Evolutionary conservation across 2,797 vertebrate genomes (phyloP).

Genomic region (Mycteria americana): DNA sequence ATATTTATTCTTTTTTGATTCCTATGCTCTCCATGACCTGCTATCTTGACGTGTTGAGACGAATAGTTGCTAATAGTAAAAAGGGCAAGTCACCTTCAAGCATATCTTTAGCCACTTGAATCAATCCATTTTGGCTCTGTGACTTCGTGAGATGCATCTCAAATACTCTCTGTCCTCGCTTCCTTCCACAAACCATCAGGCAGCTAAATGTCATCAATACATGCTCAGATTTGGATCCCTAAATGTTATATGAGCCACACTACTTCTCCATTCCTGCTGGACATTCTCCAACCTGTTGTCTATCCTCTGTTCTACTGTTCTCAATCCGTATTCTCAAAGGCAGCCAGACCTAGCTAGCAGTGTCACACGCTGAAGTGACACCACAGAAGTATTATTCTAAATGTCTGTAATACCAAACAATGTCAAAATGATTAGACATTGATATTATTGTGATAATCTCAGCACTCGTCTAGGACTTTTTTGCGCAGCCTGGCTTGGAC

Average conservation of each 20-base stretch:
- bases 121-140: neutral
- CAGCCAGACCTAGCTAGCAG: neutral
- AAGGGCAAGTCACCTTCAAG: neutral
- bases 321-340: neutral
- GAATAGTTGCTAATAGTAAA: neutral
- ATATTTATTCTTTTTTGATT: conserved; percentile 28
- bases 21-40: neutral
- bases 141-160: neutral
- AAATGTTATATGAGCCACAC: neutral
- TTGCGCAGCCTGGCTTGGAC: neutral
- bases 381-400: neutral
- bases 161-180: neutral
- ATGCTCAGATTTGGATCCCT: neutral
- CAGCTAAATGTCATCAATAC: neutral
- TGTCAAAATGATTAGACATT: neutral
- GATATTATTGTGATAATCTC: neutral
- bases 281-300: neutral
- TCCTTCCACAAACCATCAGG: neutral
- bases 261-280: neutral
- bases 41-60: neutral
- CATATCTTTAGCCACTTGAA: neutral
- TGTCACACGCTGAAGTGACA: neutral
- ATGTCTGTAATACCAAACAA: neutral
- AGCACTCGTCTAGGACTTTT: neutral
- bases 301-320: neutral